Evolutionary conservation across 2,113 vertebrate genomes (phyloP).

Genomic region (Charadrius vociferus): DNA sequence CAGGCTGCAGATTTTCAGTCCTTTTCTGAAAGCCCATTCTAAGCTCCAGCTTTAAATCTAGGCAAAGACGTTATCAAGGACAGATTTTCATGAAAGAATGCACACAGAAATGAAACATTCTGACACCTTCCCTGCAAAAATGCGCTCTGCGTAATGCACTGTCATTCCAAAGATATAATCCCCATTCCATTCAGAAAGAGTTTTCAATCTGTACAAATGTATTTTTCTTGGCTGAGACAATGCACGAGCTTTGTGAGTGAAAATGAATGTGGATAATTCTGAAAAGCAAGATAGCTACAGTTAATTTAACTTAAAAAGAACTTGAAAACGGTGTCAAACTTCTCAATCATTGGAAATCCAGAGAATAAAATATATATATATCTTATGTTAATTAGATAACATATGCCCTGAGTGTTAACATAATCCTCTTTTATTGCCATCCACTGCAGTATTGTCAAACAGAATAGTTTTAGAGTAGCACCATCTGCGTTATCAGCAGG

Average conservation of each 20-base stretch:
- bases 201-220: background rate
- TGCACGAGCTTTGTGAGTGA: background rate
- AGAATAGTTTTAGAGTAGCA: background rate
- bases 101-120: background rate
- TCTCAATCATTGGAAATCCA: background rate
- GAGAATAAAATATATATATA: background rate
- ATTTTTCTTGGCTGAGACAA: constrained; percentile 5
- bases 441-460: background rate
- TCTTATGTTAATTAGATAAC: background rate
- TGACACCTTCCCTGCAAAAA: background rate
- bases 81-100: background rate
- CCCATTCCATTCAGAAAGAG: background rate
- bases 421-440: background rate
- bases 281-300: background rate
- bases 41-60: background rate
- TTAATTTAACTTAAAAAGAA: background rate
- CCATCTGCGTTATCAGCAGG: background rate
- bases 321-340: background rate
- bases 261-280: background rate
- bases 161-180: background rate
- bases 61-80: background rate
- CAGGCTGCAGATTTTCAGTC: background rate
- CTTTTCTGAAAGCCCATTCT: background rate
- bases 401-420: background rate
- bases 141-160: background rate